phyloP scores from a whole-genome alignment of 2,797 vertebrate species.

The Sebastes alutus region DNA sequence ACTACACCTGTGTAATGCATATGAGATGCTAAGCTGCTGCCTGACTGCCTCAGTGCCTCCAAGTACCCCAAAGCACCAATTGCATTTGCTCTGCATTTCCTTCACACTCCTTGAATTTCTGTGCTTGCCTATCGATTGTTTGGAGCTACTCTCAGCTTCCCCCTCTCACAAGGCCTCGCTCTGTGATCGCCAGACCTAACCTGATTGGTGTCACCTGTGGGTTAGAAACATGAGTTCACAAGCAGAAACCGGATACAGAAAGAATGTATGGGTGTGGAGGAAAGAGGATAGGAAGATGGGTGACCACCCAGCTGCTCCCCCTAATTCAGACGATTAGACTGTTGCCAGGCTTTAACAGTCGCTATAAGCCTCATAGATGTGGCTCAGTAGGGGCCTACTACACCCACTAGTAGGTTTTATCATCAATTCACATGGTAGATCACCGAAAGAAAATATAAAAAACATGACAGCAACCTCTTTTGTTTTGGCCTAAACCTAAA shows the following conservation, averaged over 20 bases:
- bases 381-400: no score
- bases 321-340: no score
- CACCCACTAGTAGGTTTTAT: no score
- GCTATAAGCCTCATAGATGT: no score
- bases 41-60: not conserved
- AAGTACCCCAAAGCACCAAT: not conserved
- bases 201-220: constrained; percentile 2
- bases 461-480: no score
- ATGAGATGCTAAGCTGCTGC: not conserved
- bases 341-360: no score
- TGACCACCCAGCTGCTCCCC: not conserved
- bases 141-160: constrained; percentile 34
- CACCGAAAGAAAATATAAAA: no score
- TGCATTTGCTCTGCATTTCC: constrained; percentile 40
- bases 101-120: constrained; percentile 30
- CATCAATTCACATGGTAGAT: no score
- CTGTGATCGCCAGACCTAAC: constrained; percentile 11
- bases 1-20: constrained; percentile 18
- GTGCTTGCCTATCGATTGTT: constrained; percentile 28
- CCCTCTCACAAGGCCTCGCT: not conserved
- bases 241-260: not conserved
- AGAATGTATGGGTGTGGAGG: not conserved
- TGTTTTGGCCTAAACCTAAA: no score
- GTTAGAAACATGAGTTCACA: not conserved
- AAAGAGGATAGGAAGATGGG: not conserved